phyloP scores from a whole-genome alignment of 2,113 vertebrate genomes.

The Addax nasomaculatus region DNA sequence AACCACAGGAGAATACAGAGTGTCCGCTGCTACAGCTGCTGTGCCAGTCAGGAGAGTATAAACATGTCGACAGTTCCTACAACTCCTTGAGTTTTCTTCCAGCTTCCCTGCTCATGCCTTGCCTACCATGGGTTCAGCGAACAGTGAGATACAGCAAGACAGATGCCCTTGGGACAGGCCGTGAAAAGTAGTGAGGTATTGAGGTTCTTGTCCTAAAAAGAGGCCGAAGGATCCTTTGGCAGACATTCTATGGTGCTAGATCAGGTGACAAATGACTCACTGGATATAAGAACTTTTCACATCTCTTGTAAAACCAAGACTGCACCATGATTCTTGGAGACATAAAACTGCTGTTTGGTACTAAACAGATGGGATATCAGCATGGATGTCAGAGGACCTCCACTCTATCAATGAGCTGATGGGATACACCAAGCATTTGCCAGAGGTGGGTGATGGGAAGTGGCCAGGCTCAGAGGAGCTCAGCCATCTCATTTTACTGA shows the following conservation, averaged over 20 bases:
- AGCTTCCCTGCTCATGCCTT: neutral
- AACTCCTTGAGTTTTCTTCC: neutral
- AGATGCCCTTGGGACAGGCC: neutral
- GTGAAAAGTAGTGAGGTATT: neutral
- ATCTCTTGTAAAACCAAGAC: neutral
- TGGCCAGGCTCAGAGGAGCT: neutral
- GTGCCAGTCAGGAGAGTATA: neutral
- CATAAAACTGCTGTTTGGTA: neutral
- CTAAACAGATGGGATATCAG: neutral
- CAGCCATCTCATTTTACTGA: neutral
- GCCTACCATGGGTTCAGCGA: neutral
- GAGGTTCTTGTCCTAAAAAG: neutral
- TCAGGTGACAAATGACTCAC: neutral
- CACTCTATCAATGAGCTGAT: fast-evolving
- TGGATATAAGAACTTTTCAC: neutral
- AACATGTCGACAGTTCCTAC: neutral
- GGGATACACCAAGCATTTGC: neutral
- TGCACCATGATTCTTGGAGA: neutral
- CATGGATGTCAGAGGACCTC: neutral
- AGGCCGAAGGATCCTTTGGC: neutral
- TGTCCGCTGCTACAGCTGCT: neutral
- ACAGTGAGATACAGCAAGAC: neutral
- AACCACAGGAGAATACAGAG: neutral
- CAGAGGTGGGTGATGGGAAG: neutral
- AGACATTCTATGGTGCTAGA: neutral